A percentile compares a stretch with the other conserved stretches of the same genome.
phyloP scores from a whole-genome alignment of 2,888 invertebrate species.

The Ormyrus thymus region DNA sequence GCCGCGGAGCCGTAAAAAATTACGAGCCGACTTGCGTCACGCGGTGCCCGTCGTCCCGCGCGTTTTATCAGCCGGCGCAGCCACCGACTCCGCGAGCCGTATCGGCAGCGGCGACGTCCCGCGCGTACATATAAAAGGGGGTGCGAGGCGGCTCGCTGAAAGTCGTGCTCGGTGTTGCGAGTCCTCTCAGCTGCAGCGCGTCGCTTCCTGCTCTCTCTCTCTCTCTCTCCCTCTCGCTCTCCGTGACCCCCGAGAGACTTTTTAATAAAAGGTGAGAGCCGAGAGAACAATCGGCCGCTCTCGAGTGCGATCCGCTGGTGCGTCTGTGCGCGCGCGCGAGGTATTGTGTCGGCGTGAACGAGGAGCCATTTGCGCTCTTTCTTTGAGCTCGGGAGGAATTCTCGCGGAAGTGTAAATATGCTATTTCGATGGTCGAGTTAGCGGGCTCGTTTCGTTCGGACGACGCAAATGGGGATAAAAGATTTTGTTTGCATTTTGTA shows the following conservation, averaged over 20 bases:
- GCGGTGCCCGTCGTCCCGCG: slow-evolving; percentile 8
- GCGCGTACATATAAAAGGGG: neutral
- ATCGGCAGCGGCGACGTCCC: neutral
- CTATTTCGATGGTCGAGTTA: no score
- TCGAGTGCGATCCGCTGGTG: neutral
- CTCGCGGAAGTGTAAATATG: neutral
- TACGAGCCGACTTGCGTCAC: slow-evolving; percentile 43
- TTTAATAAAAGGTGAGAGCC: slow-evolving; percentile 26
- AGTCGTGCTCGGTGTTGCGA: slow-evolving; percentile 1
- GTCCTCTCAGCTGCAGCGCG: neutral
- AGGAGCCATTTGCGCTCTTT: slow-evolving; percentile 1
- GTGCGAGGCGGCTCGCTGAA: neutral
- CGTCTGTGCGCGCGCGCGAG: no score
- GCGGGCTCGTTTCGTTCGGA: no score
- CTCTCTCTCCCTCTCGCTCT: neutral
- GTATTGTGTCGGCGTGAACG: no score
- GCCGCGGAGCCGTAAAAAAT: slow-evolving; percentile 43
- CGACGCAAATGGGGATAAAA: no score
- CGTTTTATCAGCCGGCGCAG: slow-evolving; percentile 24
- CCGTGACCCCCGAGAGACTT: neutral
- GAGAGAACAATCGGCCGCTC: slow-evolving; percentile 11
- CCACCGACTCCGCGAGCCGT: no score
- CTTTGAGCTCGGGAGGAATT: neutral
- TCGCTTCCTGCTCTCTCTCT: neutral
- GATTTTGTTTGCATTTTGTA: no score